Base-by-base conservation (phyloP, 2,113 vertebrate genomes). In the Apus apus region DNA sequence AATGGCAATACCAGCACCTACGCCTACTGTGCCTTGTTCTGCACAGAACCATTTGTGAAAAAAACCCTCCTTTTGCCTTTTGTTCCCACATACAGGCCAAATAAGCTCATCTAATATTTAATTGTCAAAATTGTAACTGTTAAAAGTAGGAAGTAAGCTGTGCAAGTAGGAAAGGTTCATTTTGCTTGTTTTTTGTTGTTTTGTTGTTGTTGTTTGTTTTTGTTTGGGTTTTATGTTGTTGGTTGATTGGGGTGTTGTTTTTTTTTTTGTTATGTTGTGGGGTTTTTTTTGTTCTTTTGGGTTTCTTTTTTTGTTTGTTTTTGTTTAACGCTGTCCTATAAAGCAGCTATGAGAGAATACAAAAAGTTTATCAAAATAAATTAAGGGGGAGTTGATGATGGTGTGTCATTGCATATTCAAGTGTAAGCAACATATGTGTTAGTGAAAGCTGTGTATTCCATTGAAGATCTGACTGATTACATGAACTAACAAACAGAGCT, bases 21-120 rank as follows among this genome's bases (percentile, higher is more conserved):
- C 25, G 4, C 77, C 81, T 75, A 72, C 84, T 61, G 61, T 68
- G 73, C 45, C 83, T 86, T 80, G 34, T 67, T 93, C 87, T 79
- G 40, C 40, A 75, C 30, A 92, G 66, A 96, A 68, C 66, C 60
- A 29, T 76, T 92, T 87, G 62, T 58, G 91, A n/a, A 72, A 89
- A 67, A 56, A 80, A 15, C 3, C n/a, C 13, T 89, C 81, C 58
- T 54, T 46, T n/a, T 68, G 50, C 38, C 40, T 92, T 29, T 85
- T 87, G 30, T 81, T 34, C 45, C 12, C 67, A 56, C 54, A 51
- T 56, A 32, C 14, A 58, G 29, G 54, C 64, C 21, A 22, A 66
- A 50, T 32, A 60, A 85, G 4, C 7, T 54, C 32, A 38, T 32
- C 20, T 78, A 82, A 45, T 87, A 89, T 32, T 85, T 84, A 53